Evolutionary conservation across 2,888 invertebrate species (phyloP), one percentile per base, ranked within the genome.

Genomic region (Eledona agricola): DNA sequence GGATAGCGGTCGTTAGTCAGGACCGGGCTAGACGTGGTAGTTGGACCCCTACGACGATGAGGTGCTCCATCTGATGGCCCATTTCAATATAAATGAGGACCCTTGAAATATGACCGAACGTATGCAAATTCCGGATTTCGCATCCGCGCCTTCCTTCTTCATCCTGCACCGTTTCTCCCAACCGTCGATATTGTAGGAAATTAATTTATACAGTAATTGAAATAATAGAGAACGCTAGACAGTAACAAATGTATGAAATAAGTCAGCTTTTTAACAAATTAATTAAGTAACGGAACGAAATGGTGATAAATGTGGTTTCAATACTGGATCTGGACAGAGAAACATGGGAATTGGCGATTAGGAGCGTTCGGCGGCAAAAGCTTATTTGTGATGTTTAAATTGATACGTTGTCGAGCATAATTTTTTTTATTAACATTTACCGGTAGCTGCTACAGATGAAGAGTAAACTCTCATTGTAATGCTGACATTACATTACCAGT

Each of bases 81-180:
- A 67, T 68, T 68, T 65, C 63, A 65, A 66, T 69, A 69, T 67
- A 67, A 65, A 70, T 67, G 66, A 67, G 65, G 62, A 59, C 59
- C 62, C 58, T n/a, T 62, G 59, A 65, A 66, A 67, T 65, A 66
- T 63, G 26, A 29, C 40, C 49, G 10, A 20, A 7, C 15, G 25
- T 20, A 17, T 40, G 37, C 37, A 37, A 37, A 37, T 37, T 12
- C 6, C 11, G 7, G 20, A 16, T 20, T 6, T 23, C 15, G 7
- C 15, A 32, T 32, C 17, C 31, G 31, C 15, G 17, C 11, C 9
- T 22, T 7, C 9, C 9, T 25, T 25, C 25, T 5, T 4, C 9
- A 7, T 7, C 5, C 5, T 7, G 3, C 9, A 25, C 7, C 25
- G 3, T 25, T 4, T 25, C 4, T 25, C 9, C n/a, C 3, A 7